Evolutionary conservation across 2,888 invertebrate species (phyloP).

Genomic region (Heliconius sara): DNA sequence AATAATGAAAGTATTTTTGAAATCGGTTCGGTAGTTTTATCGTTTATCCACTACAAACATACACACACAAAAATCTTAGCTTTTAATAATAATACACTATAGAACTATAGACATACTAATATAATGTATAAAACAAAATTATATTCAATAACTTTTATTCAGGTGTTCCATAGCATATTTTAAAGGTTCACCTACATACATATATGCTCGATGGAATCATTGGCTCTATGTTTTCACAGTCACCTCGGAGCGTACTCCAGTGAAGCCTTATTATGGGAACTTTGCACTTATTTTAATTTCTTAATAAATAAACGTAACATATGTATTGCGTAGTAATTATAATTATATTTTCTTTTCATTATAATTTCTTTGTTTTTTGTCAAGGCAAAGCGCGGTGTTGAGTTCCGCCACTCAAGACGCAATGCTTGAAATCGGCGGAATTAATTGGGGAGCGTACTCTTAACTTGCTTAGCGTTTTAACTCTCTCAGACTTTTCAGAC

Average conservation of each 20-base stretch:
- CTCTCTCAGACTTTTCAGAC: too few species aligned
- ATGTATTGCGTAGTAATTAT: constrained; percentile 30
- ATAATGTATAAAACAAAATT: background rate
- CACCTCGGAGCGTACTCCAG: constrained; percentile 44
- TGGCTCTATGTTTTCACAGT: constrained; percentile 38
- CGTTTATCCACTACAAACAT: too few species aligned
- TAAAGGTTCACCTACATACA: background rate
- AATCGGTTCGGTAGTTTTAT: too few species aligned
- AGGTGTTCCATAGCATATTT: background rate
- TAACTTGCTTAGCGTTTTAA: too few species aligned
- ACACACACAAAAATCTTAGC: too few species aligned
- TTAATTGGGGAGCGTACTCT: too few species aligned
- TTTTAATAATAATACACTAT: too few species aligned
- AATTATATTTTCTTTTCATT: constrained; percentile 2
- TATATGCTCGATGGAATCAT: constrained; percentile 18
- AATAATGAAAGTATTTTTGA: too few species aligned
- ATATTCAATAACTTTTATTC: background rate
- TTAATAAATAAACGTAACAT: constrained; percentile 41
- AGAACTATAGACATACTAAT: too few species aligned
- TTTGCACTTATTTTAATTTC: constrained; percentile 51
- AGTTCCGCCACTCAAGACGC: too few species aligned
- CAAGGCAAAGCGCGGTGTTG: too few species aligned
- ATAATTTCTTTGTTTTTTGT: background rate
- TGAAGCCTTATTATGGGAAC: constrained; percentile 52
- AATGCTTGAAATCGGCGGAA: too few species aligned